Base-by-base conservation (phyloP, 1,140 invertebrate species). In the Pseudomyrmex dendroicus region DNA sequence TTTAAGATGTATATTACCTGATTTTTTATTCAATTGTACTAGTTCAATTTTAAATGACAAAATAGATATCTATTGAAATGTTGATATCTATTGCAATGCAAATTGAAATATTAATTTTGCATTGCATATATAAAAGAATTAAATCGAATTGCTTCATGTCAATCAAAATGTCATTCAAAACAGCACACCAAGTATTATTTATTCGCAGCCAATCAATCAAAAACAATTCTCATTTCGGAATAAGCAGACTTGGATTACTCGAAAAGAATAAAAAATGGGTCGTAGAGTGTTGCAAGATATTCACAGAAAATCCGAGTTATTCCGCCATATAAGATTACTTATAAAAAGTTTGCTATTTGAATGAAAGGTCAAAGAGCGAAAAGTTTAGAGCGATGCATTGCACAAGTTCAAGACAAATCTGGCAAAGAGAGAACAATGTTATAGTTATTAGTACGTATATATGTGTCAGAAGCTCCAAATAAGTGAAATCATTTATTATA, bases 91-190 rank as follows among this genome's bases (percentile, higher is more conserved):
- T n/a, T n/a, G n/a, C n/a, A n/a, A n/a, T 70, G 20, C 20, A 59
- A 80, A 59, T 70, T 80, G 17, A 48, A 15, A 80, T 80, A 70
- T 70, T 78, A 48, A 78, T 78, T 70, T 48, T 25, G 13, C 20
- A 52, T 35, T 68, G 64, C 20, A 70, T 44, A 25, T 25, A 25
- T 25, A 25, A 59, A 22, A 70, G 13, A 67, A 57, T 13, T 48
- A 57, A 80, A 50, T 80, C 44, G 4, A 0, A 9, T 13, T 20
- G 20, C 9, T 80, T 54, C 7, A 5, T 15, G 20, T 57, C 54
- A 50, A 70, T 80, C 66, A 25, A 80, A 63, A 76, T 13, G 73
- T 80, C 76, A 61, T 3, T 70, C 22, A 10, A 22, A 59, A 70
- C 13, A 80, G 61, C 15, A 48, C 20, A 44, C 44, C 20, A 56